Base-by-base conservation (phyloP, 2,113 vertebrate species). In the Parotia lawesii region DNA sequence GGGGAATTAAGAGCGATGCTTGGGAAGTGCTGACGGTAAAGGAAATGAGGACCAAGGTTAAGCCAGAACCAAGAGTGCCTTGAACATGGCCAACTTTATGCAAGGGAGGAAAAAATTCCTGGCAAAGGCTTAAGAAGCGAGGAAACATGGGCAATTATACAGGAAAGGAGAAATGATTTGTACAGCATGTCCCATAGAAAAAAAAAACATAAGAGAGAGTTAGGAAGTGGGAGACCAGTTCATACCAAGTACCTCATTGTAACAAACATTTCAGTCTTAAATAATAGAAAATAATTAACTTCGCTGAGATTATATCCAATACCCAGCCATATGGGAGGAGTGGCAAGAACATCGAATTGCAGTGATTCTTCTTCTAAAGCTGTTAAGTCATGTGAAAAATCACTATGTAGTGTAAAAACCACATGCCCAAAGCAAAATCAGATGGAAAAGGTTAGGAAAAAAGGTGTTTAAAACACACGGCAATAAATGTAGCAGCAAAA, bases 1-100 rank as follows among this genome's bases (percentile, higher is more conserved):
- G 95, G 95, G 97, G 93, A 94, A 92, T 87, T 81, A 67, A 79
- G 93, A 96, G 84, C 4, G 92, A 95, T 94, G 93, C 76, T 96
- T 88, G 94, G 95, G 95, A 97, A 83, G 95, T 71, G 76, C 76
- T 89, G 92, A 87, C 79, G 1, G 87, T 80, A 94, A 80, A 90
- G 82, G 86, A 91, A 85, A 95, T 79, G 88, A 95, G 60, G 75
- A 92, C 50, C 83, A 77, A 94, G 76, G 77, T 96, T 94, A 95
- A 95, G 95, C 92, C 70, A 96, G 85, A 91, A 94, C 73, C 93
- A 96, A 87, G 85, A 92, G n/a, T 61, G 87, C 73, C 62, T 90
- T 92, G 70, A 94, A 71, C 44, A 54, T 45, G 60, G 82, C 87
- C 87, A 94, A 94, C 44, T 93, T 82, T 48, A 93, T 70, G 94